Base-by-base conservation (phyloP, 2,797 vertebrate genomes). In the Chrosomus eos region DNA sequence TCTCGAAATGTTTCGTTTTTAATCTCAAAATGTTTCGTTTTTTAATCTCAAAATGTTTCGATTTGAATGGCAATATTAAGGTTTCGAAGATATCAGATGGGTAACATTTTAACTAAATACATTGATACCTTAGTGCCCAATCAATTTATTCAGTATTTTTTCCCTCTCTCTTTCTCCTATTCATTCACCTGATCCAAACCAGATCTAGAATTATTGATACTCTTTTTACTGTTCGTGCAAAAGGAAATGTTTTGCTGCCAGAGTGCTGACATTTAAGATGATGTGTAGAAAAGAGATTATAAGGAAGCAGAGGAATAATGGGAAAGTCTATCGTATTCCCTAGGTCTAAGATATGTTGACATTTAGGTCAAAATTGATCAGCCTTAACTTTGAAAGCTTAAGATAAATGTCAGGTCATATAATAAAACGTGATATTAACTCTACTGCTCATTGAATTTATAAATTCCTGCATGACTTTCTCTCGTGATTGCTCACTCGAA, bases 371-470 rank as follows among this genome's bases (percentile, higher is more conserved):
- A 75, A 74, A 38, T 67, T 38, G 71, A 60, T 83, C 71, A 75
- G 81, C 31, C 23, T 66, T 75, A 75, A 83, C 72, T 74, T 16
- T 67, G 31, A 55, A 82, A 75, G 81, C 72, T 67, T 75, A 55
- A 83, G n/a, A 75, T 83, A 40, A 83, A 75, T 83, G 60, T 83
- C 72, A 76, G 23, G 23, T 66, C 45, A 51, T 36, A 74, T 45
- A 64, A 83, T 83, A 26, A 51, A 83, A 75, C 0, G 6, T 36
- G 43, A 75, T 53, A 38, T 48, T 31, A 66, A 64, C 71, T 64
- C 28, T 51, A 6, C 23, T n/a, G 43, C 28, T 62, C 40, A 19
- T 14, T n/a, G 26, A 48, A 64, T 36, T 64, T 48, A 11, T 14
- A 51, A 38, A n/a, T 64, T 82, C 38, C 33, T 28, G 16, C 67